Base-by-base conservation (phyloP, 2,888 invertebrate species). In the Pollenia angustigena region DNA sequence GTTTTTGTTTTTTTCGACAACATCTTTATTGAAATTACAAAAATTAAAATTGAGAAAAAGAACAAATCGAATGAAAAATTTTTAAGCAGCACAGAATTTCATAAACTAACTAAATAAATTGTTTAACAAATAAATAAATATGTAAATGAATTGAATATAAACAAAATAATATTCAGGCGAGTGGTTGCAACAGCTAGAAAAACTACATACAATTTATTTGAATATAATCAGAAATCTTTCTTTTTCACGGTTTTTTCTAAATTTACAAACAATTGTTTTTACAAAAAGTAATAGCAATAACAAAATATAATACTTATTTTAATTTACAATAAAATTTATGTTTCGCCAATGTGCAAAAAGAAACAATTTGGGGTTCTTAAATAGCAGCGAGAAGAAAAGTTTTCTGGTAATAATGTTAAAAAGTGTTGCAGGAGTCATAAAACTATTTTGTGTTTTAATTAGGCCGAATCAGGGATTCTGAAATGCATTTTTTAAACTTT, bases 71-170 rank as follows among this genome's bases (percentile, higher is more conserved):
- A 72, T 48, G 10, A 1, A 23, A 23, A 23, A 23, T 23, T 23
- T 23, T 23, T 23, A 23, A 42, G 16, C 58, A 74, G 44, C 14
- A 52, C 40, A 60, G 16, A 58, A 68, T 46, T 6, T 64, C 32
- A 44, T 68, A 32, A 62, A 82, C 40, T 32, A 54, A 54, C 69
- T 62, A 71, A 68, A 71, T 16, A 69, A 76, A 78, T 78, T 68
- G 14, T 80, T 80, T 80, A 71, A 54, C 44, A 52, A 69, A 76
- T 58, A 66, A 81, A 64, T 80, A 80, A 68, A 72, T 46, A 42
- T 42, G 42, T 42, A 42, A 71, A 52, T 50, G 32, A 32, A 52
- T 52, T 46, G n/a, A 52, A 81, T 52, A 69, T 68, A 82, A 82
- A 82, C 81, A 82, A 4, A 32, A 81, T 68, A 68, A 40, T 40